Conservation (phyloP, 2,888 invertebrate species). For the Cheilosia vernalis region DNA sequence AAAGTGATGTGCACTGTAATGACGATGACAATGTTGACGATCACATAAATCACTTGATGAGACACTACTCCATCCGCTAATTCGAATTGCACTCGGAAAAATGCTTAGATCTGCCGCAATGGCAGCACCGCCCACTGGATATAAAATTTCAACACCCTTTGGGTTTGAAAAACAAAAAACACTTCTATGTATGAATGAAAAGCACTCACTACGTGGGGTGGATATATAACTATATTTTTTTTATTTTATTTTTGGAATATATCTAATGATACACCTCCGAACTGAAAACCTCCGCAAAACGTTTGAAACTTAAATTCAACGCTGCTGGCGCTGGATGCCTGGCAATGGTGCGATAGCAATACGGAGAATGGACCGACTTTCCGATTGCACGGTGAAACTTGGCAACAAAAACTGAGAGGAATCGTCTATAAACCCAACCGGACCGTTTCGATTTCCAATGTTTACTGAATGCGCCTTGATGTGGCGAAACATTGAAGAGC, state of each 20-base stretch:
- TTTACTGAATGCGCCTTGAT: constrained; percentile 70
- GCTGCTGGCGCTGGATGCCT: background rate
- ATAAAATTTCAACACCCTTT: constrained; percentile 36
- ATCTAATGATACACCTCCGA: background rate
- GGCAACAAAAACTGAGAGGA: background rate
- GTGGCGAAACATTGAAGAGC: constrained; percentile 59
- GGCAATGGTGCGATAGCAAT: constrained; percentile 6
- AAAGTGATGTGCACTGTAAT: constrained; percentile 22
- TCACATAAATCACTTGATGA: constrained; percentile 10
- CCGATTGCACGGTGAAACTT: constrained; percentile 8
- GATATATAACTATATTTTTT: background rate
- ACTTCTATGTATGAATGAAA: constrained; percentile 22
- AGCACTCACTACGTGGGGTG: background rate
- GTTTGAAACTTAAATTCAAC: constrained; percentile 4
- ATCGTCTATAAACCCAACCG: constrained; percentile 53
- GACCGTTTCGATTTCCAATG: constrained; percentile 75
- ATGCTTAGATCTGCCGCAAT: constrained; percentile 17
- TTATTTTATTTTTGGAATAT: constrained; percentile 27
- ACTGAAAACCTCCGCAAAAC: background rate
- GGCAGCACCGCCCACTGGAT: constrained; percentile 28
- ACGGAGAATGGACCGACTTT: constrained; percentile 2
- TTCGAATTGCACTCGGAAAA: constrained; percentile 15
- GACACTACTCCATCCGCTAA: constrained; percentile 1
- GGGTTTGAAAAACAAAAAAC: constrained; percentile 12
- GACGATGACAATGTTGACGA: constrained; percentile 7